Conservation (phyloP, 1,140 invertebrate genomes). For the Leptopilina boulardi region DNA sequence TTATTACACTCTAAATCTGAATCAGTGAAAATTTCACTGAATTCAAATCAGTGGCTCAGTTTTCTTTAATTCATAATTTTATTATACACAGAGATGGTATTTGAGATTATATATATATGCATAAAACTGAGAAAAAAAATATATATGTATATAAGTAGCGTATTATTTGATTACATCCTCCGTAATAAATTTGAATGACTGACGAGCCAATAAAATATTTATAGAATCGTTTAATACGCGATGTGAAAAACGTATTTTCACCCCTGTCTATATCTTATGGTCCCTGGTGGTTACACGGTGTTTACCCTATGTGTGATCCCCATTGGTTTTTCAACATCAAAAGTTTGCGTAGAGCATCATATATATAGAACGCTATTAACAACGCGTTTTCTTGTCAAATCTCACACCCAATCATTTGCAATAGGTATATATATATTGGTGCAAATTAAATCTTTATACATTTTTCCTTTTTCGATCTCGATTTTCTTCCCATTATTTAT, state of each 20-base stretch:
- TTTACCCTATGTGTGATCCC: constrained; percentile 64
- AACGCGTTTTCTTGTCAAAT: constrained; percentile 43
- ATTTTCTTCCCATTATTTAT: too few relatives aligned
- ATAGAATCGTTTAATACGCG: constrained; percentile 64
- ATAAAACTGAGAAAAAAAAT: too few relatives aligned
- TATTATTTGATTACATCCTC: constrained; percentile 63
- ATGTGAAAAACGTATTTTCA: constrained; percentile 44
- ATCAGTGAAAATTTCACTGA: too few relatives aligned
- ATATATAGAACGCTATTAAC: constrained; percentile 49
- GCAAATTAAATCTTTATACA: too few relatives aligned
- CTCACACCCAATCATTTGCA: background rate
- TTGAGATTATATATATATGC: too few relatives aligned
- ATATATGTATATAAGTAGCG: constrained; percentile 34
- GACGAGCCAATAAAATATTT: constrained; percentile 76
- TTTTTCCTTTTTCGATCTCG: too few relatives aligned
- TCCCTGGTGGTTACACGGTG: constrained; percentile 69
- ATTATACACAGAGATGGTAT: too few relatives aligned
- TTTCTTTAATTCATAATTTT: too few relatives aligned
- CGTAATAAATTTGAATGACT: constrained; percentile 72
- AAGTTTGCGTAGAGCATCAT: constrained; percentile 38
- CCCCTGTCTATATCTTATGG: constrained; percentile 38
- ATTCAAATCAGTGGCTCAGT: too few relatives aligned
- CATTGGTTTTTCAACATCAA: constrained; percentile 44
- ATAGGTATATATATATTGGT: too few relatives aligned
- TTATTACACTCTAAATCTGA: too few relatives aligned